Percentiles rank a stretch among this genome's conserved stretches.
phyloP scores from a whole-genome alignment of 2,797 vertebrate species.

The Hemibagrus guttatus region DNA sequence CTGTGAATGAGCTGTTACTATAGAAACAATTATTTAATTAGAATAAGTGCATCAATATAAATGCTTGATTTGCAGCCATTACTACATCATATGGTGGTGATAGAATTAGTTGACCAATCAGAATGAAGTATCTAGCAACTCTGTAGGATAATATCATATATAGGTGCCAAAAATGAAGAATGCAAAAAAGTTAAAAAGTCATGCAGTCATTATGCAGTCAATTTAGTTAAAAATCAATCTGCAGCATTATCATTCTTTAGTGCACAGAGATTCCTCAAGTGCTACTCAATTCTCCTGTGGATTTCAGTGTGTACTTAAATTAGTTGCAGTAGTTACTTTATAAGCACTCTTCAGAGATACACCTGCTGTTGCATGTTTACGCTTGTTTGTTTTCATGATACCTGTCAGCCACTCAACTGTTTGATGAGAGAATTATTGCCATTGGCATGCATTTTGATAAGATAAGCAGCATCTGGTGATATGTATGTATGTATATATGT shows the following conservation, averaged over 20 bases:
- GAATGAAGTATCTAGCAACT: not conserved
- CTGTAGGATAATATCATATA: not conserved
- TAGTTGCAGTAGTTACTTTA: conserved; percentile 52
- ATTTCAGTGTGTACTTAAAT: conserved; percentile 33
- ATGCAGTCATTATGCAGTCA: not conserved
- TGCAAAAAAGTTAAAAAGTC: not conserved
- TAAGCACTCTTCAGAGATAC: conserved; percentile 39
- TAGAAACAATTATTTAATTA: not conserved
- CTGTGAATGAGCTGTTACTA: not conserved
- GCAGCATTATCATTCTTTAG: not conserved
- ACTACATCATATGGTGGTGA: not conserved
- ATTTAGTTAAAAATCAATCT: not conserved
- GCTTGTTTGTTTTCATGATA: conserved; percentile 43
- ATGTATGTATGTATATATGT: not conserved
- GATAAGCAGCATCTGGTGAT: conserved; percentile 41
- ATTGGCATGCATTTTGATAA: conserved; percentile 50
- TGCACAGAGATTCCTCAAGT: not conserved
- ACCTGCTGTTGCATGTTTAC: conserved; percentile 16
- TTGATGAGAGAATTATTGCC: conserved; percentile 53
- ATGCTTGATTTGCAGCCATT: not conserved
- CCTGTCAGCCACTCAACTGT: conserved; percentile 40
- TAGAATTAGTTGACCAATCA: not conserved
- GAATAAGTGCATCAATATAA: not conserved
- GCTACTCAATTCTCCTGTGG: conserved; percentile 17
- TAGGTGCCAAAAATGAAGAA: not conserved